A percentile compares a stretch with the other conserved stretches of the same genome.
Evolutionary conservation across 2,888 invertebrate species (phyloP).

Genomic region (Leptinotarsa peninsularis): DNA sequence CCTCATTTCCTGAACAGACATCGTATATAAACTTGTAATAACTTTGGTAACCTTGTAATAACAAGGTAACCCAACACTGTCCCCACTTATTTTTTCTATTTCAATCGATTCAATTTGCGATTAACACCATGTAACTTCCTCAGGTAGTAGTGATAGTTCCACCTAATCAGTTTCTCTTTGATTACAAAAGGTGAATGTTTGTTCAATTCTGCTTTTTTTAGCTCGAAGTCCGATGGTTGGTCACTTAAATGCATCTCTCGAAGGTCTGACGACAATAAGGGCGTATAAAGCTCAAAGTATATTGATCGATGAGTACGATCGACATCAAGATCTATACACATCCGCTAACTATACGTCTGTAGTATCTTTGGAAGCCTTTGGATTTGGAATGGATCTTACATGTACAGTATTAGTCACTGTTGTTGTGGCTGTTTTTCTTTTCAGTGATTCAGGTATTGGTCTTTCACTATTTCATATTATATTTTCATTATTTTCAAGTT

Average conservation of each 20-base stretch:
- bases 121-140: too few relatives aligned
- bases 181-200: background rate
- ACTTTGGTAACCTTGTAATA: too few relatives aligned
- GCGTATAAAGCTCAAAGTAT: conserved; percentile 59
- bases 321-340: conserved; percentile 61
- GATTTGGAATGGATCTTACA: conserved; percentile 57
- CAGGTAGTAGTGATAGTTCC: too few relatives aligned
- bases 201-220: conserved; percentile 44
- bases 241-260: conserved; percentile 62
- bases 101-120: too few relatives aligned
- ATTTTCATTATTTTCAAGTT: too few relatives aligned
- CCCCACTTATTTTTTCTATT: too few relatives aligned
- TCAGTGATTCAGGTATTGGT: conserved; percentile 47
- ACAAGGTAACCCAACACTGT: too few relatives aligned
- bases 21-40: too few relatives aligned
- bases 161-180: background rate
- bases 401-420: conserved; percentile 52
- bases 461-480: too few relatives aligned
- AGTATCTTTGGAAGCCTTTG: conserved; percentile 58
- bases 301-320: conserved; percentile 60
- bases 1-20: too few relatives aligned
- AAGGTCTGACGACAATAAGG: conserved; percentile 62
- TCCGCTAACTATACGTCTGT: conserved; percentile 58
- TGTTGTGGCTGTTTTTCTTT: conserved; percentile 50
- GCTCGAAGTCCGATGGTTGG: conserved; percentile 63